These are phyloP conservation scores for Pollenia angustigena DNA, from an alignment of 2,888 invertebrate species.

Conservation along the genomic window DNA sequence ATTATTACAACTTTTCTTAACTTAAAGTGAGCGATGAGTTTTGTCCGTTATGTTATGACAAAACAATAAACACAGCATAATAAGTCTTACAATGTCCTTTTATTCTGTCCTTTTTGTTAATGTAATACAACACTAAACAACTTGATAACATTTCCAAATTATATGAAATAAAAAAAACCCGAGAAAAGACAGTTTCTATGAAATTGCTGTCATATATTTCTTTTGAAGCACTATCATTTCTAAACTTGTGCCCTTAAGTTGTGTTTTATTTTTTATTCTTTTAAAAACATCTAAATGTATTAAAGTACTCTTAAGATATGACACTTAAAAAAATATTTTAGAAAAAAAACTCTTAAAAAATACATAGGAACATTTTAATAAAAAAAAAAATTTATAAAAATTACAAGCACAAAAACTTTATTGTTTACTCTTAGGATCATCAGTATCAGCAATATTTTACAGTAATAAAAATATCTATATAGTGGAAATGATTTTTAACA, in stretches of 20 bases:
- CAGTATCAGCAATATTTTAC: slow-evolving; percentile 69
- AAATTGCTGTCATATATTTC: slow-evolving; percentile 49
- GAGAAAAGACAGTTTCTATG: slow-evolving; percentile 36
- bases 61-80: no score
- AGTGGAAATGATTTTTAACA: slow-evolving; percentile 27
- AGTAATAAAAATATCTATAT: slow-evolving; percentile 49
- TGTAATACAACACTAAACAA: slow-evolving; percentile 53
- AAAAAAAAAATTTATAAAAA: slow-evolving; percentile 17
- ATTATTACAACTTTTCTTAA: no score
- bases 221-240: slow-evolving; percentile 58
- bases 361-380: slow-evolving; percentile 39
- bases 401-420: slow-evolving; percentile 78
- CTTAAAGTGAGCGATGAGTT: no score
- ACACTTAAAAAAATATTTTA: slow-evolving; percentile 54
- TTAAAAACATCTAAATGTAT: slow-evolving; percentile 68
- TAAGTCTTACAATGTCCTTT: slow-evolving; percentile 24
- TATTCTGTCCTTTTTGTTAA: slow-evolving; percentile 18
- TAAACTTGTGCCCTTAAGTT: slow-evolving; percentile 65
- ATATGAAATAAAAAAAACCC: slow-evolving; percentile 25
- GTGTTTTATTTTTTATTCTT: slow-evolving; percentile 29
- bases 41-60: slow-evolving; percentile 4
- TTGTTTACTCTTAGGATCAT: slow-evolving; percentile 82
- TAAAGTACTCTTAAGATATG: slow-evolving; percentile 72
- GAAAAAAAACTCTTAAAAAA: slow-evolving; percentile 25
- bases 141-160: slow-evolving; percentile 52